Conservation (phyloP, 1,140 invertebrate genomes). For the Belonocnema kinseyi region DNA sequence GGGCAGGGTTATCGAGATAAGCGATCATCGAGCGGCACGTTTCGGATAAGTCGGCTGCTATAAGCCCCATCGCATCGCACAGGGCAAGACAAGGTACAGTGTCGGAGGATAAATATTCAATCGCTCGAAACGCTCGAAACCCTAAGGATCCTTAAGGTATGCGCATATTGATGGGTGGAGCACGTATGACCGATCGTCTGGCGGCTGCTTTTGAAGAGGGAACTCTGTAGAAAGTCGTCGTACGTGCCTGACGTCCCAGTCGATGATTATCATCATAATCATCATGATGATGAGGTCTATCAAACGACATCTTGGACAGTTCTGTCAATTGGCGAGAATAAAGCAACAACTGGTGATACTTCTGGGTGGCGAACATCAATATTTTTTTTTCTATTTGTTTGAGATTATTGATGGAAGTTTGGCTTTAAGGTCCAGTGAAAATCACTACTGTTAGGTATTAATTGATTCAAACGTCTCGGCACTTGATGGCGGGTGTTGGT, state of each 20-base stretch:
- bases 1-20: conserved; percentile 41
- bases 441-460: no score
- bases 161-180: conserved; percentile 40
- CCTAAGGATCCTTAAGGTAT: conserved; percentile 34
- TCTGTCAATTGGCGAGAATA: not conserved
- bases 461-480: no score
- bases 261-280: not conserved
- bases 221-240: conserved; percentile 20
- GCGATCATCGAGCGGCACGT: conserved; percentile 34
- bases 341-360: not conserved
- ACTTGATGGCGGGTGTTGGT: no score
- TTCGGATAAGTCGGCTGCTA: conserved; percentile 8
- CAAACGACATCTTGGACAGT: conserved; percentile 14
- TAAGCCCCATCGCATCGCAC: not conserved
- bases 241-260: conserved; percentile 9
- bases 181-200: conserved; percentile 34
- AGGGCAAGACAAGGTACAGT: conserved; percentile 18
- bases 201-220: conserved; percentile 22
- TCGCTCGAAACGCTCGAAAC: conserved; percentile 37
- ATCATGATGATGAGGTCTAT: not conserved
- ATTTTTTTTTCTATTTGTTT: not conserved
- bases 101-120: conserved; percentile 43
- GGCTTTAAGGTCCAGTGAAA: no score
- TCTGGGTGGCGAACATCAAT: not conserved
- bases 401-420: no score